These are phyloP conservation scores for Sorex fumeus DNA, from an alignment of 2,113 vertebrate genomes.

Conservation along the genomic window DNA sequence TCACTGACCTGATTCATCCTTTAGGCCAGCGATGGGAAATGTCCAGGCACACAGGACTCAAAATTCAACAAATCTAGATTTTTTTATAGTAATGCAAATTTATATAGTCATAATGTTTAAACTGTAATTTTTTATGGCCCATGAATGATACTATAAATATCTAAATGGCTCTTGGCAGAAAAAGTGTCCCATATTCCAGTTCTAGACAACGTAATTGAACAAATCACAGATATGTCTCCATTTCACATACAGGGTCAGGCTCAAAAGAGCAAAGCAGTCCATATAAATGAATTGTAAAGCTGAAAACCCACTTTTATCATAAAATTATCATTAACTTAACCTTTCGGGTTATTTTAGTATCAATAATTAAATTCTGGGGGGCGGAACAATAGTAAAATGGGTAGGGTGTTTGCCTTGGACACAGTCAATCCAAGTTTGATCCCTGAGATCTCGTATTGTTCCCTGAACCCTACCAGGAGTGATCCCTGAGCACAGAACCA, in stretches of 20 bases:
- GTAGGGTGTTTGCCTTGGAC: neutral
- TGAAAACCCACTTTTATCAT: conserved; percentile 48
- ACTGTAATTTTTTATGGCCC: too few relatives aligned
- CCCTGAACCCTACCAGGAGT: too few relatives aligned
- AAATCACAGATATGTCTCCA: neutral
- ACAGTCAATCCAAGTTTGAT: neutral
- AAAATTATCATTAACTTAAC: neutral
- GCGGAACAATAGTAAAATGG: neutral
- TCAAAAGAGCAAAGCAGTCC: neutral
- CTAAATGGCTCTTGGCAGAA: too few relatives aligned
- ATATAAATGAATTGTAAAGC: neutral
- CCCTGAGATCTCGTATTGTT: too few relatives aligned
- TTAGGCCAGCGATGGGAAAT: too few relatives aligned
- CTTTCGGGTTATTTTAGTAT: neutral
- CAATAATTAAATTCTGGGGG: conserved; percentile 9
- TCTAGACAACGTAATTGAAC: neutral
- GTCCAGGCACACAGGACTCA: too few relatives aligned
- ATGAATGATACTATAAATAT: too few relatives aligned
- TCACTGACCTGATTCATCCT: too few relatives aligned
- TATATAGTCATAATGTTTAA: too few relatives aligned
- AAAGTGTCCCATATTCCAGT: neutral
- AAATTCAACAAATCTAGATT: too few relatives aligned
- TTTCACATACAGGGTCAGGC: neutral
- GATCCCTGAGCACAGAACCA: too few relatives aligned
- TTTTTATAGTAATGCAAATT: too few relatives aligned